Evolutionary conservation across 2,888 invertebrate species (phyloP).

Genomic region (Terebella lapidaria): DNA sequence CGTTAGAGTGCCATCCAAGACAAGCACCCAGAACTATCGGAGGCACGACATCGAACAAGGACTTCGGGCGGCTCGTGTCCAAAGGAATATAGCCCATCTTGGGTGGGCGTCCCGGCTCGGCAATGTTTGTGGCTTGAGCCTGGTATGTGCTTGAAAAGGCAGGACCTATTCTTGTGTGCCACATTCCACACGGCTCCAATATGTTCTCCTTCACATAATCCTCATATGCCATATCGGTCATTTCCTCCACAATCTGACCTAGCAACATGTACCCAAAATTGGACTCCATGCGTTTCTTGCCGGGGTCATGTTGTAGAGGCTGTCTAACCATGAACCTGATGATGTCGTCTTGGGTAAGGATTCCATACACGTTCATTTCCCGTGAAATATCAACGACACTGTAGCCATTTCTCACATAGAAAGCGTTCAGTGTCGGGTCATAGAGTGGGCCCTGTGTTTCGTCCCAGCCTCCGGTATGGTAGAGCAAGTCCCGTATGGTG

Average conservation of each 20-base stretch:
- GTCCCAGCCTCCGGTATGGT: slow-evolving; percentile 45
- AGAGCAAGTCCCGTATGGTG: slow-evolving; percentile 40
- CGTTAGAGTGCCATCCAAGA: slow-evolving; percentile 44
- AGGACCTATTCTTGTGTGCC: slow-evolving; percentile 39
- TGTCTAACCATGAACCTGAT: slow-evolving; percentile 38
- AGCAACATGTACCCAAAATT: slow-evolving; percentile 43
- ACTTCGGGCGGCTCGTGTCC: background rate
- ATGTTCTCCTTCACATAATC: slow-evolving; percentile 30
- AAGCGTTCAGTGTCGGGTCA: slow-evolving; percentile 36
- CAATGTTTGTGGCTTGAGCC: background rate
- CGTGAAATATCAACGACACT: slow-evolving; percentile 35
- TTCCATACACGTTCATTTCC: slow-evolving; percentile 27
- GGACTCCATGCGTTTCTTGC: slow-evolving; percentile 34
- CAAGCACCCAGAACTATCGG: slow-evolving; percentile 34
- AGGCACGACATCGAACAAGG: slow-evolving; percentile 19
- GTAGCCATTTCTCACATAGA: slow-evolving; percentile 30
- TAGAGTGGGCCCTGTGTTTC: slow-evolving; percentile 29
- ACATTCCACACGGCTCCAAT: slow-evolving; percentile 42
- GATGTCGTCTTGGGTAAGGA: slow-evolving; percentile 27
- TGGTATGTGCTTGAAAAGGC: background rate
- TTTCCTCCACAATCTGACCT: slow-evolving; percentile 39
- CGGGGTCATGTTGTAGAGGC: slow-evolving; percentile 36
- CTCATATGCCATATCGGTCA: slow-evolving; percentile 29
- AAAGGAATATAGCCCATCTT: too few relatives aligned
- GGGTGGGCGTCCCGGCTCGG: too few relatives aligned